A percentile compares a stretch with the other conserved stretches of the same genome.
phyloP scores from a whole-genome alignment of 1,140 invertebrate species.

The Lasioglossum albipes region DNA sequence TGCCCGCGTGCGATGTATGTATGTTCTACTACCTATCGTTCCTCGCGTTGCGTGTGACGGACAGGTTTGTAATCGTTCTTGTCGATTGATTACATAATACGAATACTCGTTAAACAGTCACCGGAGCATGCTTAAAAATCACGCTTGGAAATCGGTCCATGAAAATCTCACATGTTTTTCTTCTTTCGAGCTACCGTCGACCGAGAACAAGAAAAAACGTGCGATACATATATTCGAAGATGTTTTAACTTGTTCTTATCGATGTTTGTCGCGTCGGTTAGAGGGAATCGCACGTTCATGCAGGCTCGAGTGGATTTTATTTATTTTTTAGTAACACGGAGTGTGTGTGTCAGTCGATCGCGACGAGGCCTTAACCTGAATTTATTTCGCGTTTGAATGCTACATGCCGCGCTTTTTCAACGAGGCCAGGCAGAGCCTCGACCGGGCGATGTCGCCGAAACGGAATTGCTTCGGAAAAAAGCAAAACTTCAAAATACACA shows the following conservation, averaged over 20 bases:
- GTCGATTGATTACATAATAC: conserved; percentile 23
- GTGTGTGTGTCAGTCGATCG: conserved; percentile 5
- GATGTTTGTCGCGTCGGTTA: neutral
- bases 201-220: no score
- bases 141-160: neutral
- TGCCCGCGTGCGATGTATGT: neutral
- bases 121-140: neutral
- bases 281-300: no score
- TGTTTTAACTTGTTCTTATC: neutral
- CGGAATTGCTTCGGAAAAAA: no score
- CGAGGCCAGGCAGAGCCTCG: neutral
- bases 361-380: conserved; percentile 66
- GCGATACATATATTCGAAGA: no score
- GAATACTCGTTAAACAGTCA: neutral
- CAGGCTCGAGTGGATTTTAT: conserved; percentile 41
- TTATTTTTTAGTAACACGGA: conserved; percentile 33
- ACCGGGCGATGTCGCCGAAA: neutral
- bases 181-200: no score
- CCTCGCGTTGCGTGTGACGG: neutral
- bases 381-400: conserved; percentile 60
- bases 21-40: no score
- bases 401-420: conserved; percentile 42
- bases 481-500: neutral
- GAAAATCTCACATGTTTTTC: no score
- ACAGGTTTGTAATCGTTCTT: conserved; percentile 19